Percentiles rank a stretch among this genome's conserved stretches.
phyloP scores from a whole-genome alignment of 2,797 vertebrate species.

The Luscinia megarhynchos region DNA sequence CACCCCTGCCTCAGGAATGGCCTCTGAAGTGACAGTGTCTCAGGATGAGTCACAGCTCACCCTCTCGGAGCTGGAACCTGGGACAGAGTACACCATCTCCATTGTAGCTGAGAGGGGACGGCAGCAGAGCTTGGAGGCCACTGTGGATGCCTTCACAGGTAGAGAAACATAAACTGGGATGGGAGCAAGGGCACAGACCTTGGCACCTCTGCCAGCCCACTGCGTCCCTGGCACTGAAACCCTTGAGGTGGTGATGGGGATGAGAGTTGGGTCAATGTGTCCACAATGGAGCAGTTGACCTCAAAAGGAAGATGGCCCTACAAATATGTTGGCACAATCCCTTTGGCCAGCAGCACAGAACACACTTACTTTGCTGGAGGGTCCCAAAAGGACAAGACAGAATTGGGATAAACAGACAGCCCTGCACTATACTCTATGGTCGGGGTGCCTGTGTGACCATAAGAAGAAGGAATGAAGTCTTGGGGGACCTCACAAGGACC shows the following conservation, averaged over 20 bases:
- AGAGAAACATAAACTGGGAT: neutral
- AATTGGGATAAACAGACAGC: neutral
- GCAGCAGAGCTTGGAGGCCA: constrained; percentile 91
- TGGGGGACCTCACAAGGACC: neutral
- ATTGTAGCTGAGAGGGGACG: constrained; percentile 91
- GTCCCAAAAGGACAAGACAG: neutral
- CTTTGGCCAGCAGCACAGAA: neutral
- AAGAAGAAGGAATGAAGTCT: neutral
- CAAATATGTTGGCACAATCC: neutral
- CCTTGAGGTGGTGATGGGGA: neutral
- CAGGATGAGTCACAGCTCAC: constrained; percentile 84
- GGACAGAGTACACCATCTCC: constrained; percentile 95
- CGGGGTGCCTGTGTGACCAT: neutral
- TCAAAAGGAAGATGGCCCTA: neutral
- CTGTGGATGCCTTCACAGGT: constrained; percentile 97
- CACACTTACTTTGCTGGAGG: neutral
- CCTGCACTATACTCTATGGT: neutral
- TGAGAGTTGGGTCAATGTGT: neutral
- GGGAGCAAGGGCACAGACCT: neutral
- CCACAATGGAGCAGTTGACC: neutral
- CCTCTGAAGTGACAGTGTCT: constrained; percentile 89
- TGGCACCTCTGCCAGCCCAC: neutral
- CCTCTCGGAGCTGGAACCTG: constrained; percentile 89
- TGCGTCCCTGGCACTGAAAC: fast-evolving
- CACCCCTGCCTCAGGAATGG: constrained; percentile 88